A percentile compares a stretch with the other conserved stretches of the same genome.
Evolutionary conservation across 1,140 invertebrate genomes (phyloP).

Genomic region (Drosophila jambulina): DNA sequence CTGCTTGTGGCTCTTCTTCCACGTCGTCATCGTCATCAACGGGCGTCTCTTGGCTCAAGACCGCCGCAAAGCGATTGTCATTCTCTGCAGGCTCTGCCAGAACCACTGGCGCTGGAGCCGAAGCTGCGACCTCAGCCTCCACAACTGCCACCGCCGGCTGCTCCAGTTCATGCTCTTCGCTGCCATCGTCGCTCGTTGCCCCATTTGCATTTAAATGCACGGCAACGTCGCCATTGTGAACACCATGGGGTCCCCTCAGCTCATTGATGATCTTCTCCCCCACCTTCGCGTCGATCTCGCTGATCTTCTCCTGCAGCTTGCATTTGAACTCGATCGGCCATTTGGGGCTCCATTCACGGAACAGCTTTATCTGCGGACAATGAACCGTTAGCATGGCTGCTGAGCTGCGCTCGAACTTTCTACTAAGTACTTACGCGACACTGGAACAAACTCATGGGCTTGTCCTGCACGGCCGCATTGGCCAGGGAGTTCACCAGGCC

Average conservation of each 20-base stretch:
- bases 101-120: conserved; percentile 5
- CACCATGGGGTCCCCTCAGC: conserved; percentile 61
- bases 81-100: conserved; percentile 48
- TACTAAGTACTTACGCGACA: conserved; percentile 89
- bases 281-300: conserved; percentile 90
- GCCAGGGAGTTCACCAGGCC: conserved; percentile 90
- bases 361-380: conserved; percentile 90
- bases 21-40: conserved; percentile 63
- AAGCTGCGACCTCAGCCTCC: conserved; percentile 15
- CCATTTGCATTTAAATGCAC: conserved; percentile 78
- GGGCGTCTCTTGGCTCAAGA: conserved; percentile 78
- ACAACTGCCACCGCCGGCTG: conserved; percentile 30
- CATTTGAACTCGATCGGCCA: conserved; percentile 92
- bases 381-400: conserved; percentile 24
- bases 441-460: conserved; percentile 94
- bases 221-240: conserved; percentile 71
- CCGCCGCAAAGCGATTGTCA: conserved; percentile 73
- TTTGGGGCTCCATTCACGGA: conserved; percentile 93
- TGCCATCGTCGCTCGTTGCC: conserved; percentile 41
- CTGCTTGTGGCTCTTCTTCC: conserved; percentile 13
- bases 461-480: conserved; percentile 88
- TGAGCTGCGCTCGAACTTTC: conserved; percentile 1
- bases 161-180: conserved; percentile 51
- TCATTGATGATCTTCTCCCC: conserved; percentile 87
- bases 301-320: conserved; percentile 89